Evolutionary conservation across 2,888 invertebrate genomes (phyloP), one percentile per base, ranked within the genome.

Genomic region (Celastrina argiolus): DNA sequence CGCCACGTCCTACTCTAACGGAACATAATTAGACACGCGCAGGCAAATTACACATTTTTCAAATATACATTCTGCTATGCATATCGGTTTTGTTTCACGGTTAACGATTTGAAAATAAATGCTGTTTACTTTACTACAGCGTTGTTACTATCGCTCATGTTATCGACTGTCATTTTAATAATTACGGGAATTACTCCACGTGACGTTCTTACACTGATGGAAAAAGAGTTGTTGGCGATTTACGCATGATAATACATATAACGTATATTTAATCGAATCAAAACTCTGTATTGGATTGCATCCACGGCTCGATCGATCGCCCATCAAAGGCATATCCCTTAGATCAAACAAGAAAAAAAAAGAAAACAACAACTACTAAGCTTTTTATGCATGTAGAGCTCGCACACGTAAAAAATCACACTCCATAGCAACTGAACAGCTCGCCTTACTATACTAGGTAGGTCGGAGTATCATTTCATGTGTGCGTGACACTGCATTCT

Each of bases 51-150:
- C 67, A 65, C 70, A 71, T 74, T 72, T 69, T 71, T 69, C 72
- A 69, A 70, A 69, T 67, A 45, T 67, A 72, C 71, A 72, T 71
- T 72, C 69, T 69, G 66, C 59, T 71, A 74, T 72, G 69, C 75
- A 75, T 74, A 74, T 76, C 74, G 72, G 75, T 74, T 76, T 74
- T 65, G 75, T 76, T 80, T 81, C 79, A 80, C 77, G 78, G 78
- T 69, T 65, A 59, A 69, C 66, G 69, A 69, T 72, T 71, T 69
- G 26, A 51, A 51, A 51, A 51, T 51, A 22, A 51, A 26, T 22
- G 51, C 12, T 51, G 22, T 51, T 51, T 51, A 16, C 22, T n/a
- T n/a, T n/a, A n/a, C n/a, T n/a, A n/a, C 14, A 4, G 51, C 16
- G 22, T 26, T 51, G 10, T 51, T 51, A 51, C 12, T 14, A 22